Conservation (phyloP, 2,797 vertebrate genomes). For the Bradypodion ventrale region DNA sequence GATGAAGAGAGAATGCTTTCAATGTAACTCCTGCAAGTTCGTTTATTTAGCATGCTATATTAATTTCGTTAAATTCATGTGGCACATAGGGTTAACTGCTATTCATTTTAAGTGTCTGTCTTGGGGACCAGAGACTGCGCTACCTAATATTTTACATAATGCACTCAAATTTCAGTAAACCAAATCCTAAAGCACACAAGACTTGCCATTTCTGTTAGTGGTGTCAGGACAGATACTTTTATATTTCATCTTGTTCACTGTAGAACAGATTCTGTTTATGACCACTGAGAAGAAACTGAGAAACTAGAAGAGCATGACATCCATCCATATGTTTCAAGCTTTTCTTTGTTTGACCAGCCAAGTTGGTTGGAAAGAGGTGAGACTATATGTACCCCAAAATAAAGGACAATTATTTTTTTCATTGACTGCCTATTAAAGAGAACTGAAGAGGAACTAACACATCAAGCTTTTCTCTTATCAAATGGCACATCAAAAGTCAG, state of each 20-base stretch:
- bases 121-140: slow-evolving; percentile 20
- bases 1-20: not conserved
- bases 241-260: not conserved
- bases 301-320: too few species aligned
- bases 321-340: too few species aligned
- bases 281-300: too few species aligned
- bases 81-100: not conserved
- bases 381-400: too few species aligned
- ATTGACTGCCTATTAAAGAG: too few species aligned
- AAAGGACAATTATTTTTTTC: too few species aligned
- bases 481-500: too few species aligned
- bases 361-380: too few species aligned
- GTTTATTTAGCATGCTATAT: slow-evolving; percentile 14
- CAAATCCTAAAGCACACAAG: not conserved
- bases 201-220: slow-evolving; percentile 33
- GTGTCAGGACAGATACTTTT: slow-evolving; percentile 28
- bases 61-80: slow-evolving; percentile 31
- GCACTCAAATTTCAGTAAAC: slow-evolving; percentile 45
- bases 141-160: slow-evolving; percentile 26
- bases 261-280: slow-evolving; percentile 29
- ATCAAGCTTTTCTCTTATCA: too few species aligned
- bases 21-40: slow-evolving; percentile 6
- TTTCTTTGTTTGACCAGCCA: too few species aligned
- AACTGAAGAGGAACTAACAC: too few species aligned
- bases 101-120: slow-evolving; percentile 16